Evolutionary conservation across 2,888 invertebrate species (phyloP), one percentile per base, ranked within the genome.

Genomic region (Pediacus dermestoides): DNA sequence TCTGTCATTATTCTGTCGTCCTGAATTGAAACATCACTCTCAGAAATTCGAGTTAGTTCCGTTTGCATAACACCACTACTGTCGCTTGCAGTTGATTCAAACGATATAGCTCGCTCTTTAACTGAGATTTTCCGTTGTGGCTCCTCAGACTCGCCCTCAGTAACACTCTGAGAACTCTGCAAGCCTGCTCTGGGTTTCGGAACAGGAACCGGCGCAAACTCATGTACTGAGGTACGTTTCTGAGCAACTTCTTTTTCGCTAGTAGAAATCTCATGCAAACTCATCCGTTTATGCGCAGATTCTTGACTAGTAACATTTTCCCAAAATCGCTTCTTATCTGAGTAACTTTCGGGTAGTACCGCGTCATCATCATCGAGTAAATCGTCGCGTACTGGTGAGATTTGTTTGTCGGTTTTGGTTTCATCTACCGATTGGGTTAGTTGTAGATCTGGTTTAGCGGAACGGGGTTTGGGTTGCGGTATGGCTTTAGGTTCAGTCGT

Each of bases 401-500:
- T 39, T 33, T 58, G 55, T 53, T 61, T 62, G 34, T 58, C 58
- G 30, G 47, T 11, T 39, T 52, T 47, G 36, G 37, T 48, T 4
- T 43, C 46, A 40, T 39, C 41, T 6, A 16, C 22, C 10, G 39
- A 31, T 45, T 45, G 37, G 26, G 49, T 35, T 40, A 53, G 42
- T 26, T 53, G 57, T 16, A 46, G 53, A 30, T 61, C 60, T 33
- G 59, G 54, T 52, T 60, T 53, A 31, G 49, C 48, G 34, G 50
- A 60, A 44, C 75, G 70, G 34, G 74, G 75, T 59, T 72, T 74
- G 50, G 75, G 74, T 66, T 70, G 72, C 46, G 74, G 74, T 53
- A 62, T 49, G 46, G 55, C 48, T 57, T 69, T 60, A 57, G 64
- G 63, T 57, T 64, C 63, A 42, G 61, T 49, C 46, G 61, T 48